Evolutionary conservation across 2,888 invertebrate genomes (phyloP).

Genomic region (Nematopogon swammerdamellus): DNA sequence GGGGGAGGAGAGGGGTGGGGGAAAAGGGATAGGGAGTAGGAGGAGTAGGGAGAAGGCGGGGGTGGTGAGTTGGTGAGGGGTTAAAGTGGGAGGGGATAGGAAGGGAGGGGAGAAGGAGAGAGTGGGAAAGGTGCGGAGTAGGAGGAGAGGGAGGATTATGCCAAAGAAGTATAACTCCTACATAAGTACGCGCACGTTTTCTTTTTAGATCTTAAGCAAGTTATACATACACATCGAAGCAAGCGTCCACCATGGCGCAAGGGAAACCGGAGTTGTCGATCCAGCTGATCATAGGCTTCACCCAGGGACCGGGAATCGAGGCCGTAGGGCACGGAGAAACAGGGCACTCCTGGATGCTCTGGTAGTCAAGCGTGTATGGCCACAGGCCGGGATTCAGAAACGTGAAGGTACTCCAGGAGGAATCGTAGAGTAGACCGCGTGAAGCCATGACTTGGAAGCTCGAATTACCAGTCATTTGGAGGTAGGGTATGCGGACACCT

Average conservation of each 20-base stretch:
- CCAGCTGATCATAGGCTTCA: constrained; percentile 61
- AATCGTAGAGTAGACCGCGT: constrained; percentile 55
- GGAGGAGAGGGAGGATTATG: too few species aligned
- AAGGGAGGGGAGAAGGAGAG: too few species aligned
- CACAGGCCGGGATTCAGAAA: constrained; percentile 47
- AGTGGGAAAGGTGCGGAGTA: too few species aligned
- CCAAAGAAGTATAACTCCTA: too few species aligned
- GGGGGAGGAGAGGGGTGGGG: too few species aligned
- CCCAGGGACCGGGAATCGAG: constrained; percentile 61
- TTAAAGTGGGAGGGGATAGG: too few species aligned
- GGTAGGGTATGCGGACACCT: constrained; percentile 55
- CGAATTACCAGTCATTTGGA: constrained; percentile 54
- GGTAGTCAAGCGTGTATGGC: constrained; percentile 67
- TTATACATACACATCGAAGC: constrained; percentile 43
- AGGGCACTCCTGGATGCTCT: constrained; percentile 52
- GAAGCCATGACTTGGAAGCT: constrained; percentile 55
- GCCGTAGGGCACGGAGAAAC: constrained; percentile 56
- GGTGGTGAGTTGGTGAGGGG: too few species aligned
- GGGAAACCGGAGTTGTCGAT: constrained; percentile 32
- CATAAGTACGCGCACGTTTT: too few species aligned
- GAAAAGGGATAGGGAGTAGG: too few species aligned
- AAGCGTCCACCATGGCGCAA: constrained; percentile 59
- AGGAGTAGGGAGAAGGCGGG: too few species aligned
- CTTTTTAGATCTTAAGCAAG: too few species aligned
- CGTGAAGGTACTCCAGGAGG: constrained; percentile 54